Evolutionary conservation across 1,140 invertebrate genomes (phyloP).

Genomic region (Gryllus bimaculatus): DNA sequence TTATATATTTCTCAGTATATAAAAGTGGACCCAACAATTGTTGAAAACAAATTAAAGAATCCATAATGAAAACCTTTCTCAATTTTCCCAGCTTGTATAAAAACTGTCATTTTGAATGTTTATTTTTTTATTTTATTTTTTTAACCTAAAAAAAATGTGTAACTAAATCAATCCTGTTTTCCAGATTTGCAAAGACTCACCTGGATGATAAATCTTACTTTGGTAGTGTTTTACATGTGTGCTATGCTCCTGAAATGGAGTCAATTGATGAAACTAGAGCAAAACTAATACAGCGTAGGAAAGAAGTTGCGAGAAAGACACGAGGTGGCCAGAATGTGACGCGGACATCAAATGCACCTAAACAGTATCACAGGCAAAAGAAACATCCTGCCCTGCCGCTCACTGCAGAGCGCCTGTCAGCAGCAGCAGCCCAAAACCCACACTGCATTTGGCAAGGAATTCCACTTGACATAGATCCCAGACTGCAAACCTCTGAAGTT

Average conservation of each 20-base stretch:
- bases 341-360: not conserved
- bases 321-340: not conserved
- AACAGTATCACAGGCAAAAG: constrained; percentile 10
- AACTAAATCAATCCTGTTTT: constrained; percentile 16
- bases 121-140: too few species aligned
- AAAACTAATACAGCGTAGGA: constrained; percentile 62
- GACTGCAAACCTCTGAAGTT: not conserved
- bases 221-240: constrained; percentile 75
- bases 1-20: too few species aligned
- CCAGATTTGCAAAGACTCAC: constrained; percentile 69
- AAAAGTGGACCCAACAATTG: too few species aligned
- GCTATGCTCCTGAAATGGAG: constrained; percentile 85
- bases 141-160: too few species aligned
- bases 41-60: too few species aligned
- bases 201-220: constrained; percentile 78
- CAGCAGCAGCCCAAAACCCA: not conserved
- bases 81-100: too few species aligned
- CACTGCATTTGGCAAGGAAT: constrained; percentile 17
- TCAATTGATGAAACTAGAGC: constrained; percentile 56
- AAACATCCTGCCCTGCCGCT: constrained; percentile 15
- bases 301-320: constrained; percentile 41
- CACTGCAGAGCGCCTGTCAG: constrained; percentile 6
- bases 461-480: constrained; percentile 12
- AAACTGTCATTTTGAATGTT: too few species aligned
- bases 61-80: too few species aligned